Percentiles rank a stretch among this genome's conserved stretches.
phyloP scores from a whole-genome alignment of 1,140 invertebrate genomes.

The Leptinotarsa undecemlineata region DNA sequence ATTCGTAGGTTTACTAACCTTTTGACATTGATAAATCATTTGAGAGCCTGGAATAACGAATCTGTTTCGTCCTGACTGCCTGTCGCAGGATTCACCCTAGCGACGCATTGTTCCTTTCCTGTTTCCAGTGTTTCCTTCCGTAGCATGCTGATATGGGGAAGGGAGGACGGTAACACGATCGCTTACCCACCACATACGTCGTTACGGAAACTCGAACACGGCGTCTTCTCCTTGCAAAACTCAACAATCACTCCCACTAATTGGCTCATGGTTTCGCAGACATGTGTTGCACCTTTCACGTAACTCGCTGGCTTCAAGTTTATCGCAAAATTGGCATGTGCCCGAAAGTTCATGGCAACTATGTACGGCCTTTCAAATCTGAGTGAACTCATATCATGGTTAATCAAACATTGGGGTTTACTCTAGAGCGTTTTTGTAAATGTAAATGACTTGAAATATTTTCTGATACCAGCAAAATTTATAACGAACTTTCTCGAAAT shows the following conservation, averaged over 20 bases:
- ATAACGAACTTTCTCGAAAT: too few relatives aligned
- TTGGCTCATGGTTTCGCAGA: constrained; percentile 7
- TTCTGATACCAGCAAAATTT: too few relatives aligned
- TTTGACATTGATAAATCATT: too few relatives aligned
- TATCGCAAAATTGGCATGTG: background rate
- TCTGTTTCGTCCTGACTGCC: constrained; percentile 5
- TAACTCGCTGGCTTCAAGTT: background rate
- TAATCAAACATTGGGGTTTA: too few relatives aligned
- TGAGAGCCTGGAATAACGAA: background rate
- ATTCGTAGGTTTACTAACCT: too few relatives aligned
- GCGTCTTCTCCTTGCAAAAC: constrained; percentile 14
- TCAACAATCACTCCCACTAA: constrained; percentile 19
- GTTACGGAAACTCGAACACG: constrained; percentile 18
- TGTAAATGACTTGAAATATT: too few relatives aligned
- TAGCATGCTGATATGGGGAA: background rate
- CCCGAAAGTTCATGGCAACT: too few relatives aligned
- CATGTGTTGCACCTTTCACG: constrained; percentile 15
- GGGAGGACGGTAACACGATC: constrained; percentile 17
- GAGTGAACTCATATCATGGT: too few relatives aligned
- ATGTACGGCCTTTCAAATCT: too few relatives aligned
- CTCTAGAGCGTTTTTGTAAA: too few relatives aligned
- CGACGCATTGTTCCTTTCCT: constrained; percentile 4
- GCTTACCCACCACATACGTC: constrained; percentile 18
- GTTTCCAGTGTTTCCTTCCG: constrained; percentile 1
- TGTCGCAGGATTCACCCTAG: background rate